Evolutionary conservation across 2,888 invertebrate species (phyloP), one percentile per base, ranked within the genome.

Genomic region (Thymelicus lineola): DNA sequence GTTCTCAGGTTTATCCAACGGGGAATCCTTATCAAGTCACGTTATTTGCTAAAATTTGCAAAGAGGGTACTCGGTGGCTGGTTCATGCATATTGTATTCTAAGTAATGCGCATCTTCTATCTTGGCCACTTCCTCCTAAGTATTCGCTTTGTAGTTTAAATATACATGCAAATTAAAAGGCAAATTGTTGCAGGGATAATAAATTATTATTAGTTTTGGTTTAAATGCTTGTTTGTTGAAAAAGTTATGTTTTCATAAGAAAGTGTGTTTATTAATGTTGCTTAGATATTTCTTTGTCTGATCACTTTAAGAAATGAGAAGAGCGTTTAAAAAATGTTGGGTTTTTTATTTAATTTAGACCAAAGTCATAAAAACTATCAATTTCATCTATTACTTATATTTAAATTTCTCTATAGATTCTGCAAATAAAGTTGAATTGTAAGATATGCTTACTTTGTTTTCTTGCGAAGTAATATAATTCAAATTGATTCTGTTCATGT

Each of bases 11-110:
- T 64, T 42, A 63, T 48, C 36, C 62, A 48, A 48, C 58, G 36
- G 62, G 68, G 58, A 69, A 48, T 63, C 57, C 55, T 69, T 17
- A 69, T 62, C 48, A 63, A 63, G 76, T 65, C 66, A 79, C 77
- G 79, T 82, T 87, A 87, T 89, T 90, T 88, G 85, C 83, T 85
- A 86, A 89, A 89, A 88, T 87, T 87, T 87, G 83, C 83, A 81
- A 88, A 86, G 84, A 85, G 81, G 83, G 82, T 82, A 79, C 82
- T 81, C 77, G 73, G 78, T 74, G 79, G 77, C 78, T 79, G 76
- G 70, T 79, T 81, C 84, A 85, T 86, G 82, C 85, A 89, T 86
- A 85, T 86, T 84, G 84, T 82, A 88, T 88, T 87, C 86, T 87
- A 88, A 86, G 84, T 87, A 86, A 86, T 77, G 77, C 80, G 80